Conservation (phyloP, 2,113 vertebrate genomes). For the Dicentrarchus labrax region DNA sequence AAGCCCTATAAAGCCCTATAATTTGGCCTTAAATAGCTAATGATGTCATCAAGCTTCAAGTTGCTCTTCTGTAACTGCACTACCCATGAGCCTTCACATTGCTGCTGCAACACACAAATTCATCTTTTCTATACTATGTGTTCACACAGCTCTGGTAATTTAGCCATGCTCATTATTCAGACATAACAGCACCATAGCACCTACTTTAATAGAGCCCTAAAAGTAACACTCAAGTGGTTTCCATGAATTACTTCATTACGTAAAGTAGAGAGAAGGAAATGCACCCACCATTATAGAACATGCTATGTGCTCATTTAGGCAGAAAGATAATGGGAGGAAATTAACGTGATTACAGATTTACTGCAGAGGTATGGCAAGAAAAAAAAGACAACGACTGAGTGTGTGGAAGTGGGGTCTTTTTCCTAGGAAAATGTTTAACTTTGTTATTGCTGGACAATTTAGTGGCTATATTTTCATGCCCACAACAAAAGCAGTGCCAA, state of each 20-base stretch:
- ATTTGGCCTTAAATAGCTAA: constrained; percentile 77
- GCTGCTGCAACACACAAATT: constrained; percentile 4
- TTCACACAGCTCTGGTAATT: constrained; percentile 9
- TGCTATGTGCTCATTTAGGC: constrained; percentile 66
- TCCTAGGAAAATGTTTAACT: constrained; percentile 44
- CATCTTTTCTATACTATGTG: background rate
- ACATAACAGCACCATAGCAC: constrained; percentile 44
- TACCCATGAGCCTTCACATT: constrained; percentile 30
- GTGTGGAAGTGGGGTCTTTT: constrained; percentile 56
- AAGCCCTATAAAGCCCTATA: constrained; percentile 65
- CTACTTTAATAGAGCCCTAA: constrained; percentile 67
- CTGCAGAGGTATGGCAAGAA: constrained; percentile 46
- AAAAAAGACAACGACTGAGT: constrained; percentile 41
- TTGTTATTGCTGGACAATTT: constrained; percentile 29
- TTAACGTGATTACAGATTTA: constrained; percentile 68
- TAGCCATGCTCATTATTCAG: constrained; percentile 41
- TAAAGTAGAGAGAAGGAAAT: constrained; percentile 63
- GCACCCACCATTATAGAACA: constrained; percentile 49
- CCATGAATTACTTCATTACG: constrained; percentile 67
- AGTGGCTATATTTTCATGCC: constrained; percentile 38
- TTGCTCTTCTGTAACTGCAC: constrained; percentile 14
- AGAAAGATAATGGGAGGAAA: constrained; percentile 79
- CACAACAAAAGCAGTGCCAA: constrained; percentile 52
- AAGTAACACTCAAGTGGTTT: constrained; percentile 58
- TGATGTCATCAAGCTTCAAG: constrained; percentile 68